Percentiles rank a stretch among this genome's conserved stretches.
phyloP scores from a whole-genome alignment of 2,888 invertebrate species.

The Xanthia togata region DNA sequence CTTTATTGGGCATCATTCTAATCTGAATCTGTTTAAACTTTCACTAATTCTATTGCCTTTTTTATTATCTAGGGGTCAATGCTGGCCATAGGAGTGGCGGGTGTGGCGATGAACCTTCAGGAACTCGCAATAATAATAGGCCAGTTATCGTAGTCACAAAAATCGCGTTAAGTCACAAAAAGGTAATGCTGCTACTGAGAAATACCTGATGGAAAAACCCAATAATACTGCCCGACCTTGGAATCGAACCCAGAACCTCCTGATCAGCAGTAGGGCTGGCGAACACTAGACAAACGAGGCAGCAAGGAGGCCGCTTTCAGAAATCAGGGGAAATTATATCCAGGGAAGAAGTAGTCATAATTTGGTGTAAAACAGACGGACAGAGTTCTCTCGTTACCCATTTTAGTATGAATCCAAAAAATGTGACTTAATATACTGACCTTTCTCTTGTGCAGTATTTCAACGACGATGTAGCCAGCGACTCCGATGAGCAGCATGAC shows the following conservation, averaged over 20 bases:
- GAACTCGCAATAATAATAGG: not conserved
- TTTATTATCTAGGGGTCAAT: not conserved
- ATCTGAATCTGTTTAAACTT: not conserved
- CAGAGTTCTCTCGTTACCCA: no score
- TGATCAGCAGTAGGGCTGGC: not conserved
- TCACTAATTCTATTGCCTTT: not conserved
- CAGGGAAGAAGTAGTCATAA: no score
- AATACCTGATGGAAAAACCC: not conserved
- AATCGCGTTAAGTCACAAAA: no score
- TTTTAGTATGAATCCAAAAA: not conserved
- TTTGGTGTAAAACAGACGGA: not conserved
- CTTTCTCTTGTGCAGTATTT: conserved; percentile 95
- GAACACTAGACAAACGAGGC: not conserved
- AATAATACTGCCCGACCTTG: not conserved
- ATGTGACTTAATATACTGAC: conserved; percentile 78
- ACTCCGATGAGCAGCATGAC: conserved; percentile 94
- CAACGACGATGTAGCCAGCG: conserved; percentile 94
- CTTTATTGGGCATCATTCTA: no score
- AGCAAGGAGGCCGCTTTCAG: not conserved
- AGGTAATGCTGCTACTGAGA: no score
- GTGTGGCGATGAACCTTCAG: not conserved
- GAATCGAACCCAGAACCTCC: not conserved
- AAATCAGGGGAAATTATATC: not conserved
- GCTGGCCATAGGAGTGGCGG: no score
- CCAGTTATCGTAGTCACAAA: no score